These are phyloP conservation scores for Drosophila planitibia DNA, from an alignment of 2,888 invertebrate genomes.

Conservation along the genomic window DNA sequence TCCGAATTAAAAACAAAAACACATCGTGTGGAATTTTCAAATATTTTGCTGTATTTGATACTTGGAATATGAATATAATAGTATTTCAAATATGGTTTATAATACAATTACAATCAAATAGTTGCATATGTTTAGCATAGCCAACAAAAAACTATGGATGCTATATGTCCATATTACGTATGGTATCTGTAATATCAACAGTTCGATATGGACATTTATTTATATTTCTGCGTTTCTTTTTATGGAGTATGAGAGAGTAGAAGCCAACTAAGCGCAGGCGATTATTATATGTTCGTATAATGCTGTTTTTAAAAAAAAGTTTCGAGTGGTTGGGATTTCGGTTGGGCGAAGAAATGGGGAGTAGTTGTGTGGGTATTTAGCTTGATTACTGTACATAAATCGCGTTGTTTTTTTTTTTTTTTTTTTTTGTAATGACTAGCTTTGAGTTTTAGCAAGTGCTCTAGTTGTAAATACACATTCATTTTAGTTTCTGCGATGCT, in stretches of 20 bases:
- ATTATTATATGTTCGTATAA: conserved; percentile 29
- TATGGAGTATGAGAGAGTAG: conserved; percentile 22
- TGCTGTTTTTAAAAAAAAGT: conserved; percentile 12
- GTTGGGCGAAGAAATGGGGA: conserved; percentile 1
- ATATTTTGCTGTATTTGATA: conserved; percentile 73
- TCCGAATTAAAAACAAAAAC: background rate
- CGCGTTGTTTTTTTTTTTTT: conserved; percentile 13
- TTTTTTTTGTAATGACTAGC: conserved; percentile 57
- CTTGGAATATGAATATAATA: conserved; percentile 75
- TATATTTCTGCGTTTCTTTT: conserved; percentile 16
- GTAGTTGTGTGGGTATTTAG: conserved; percentile 26
- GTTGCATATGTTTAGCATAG: conserved; percentile 53
- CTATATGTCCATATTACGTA: conserved; percentile 38
- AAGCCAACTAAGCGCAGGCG: conserved; percentile 56
- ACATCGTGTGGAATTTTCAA: conserved; percentile 34
- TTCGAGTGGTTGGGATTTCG: background rate
- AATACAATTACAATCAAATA: conserved; percentile 73
- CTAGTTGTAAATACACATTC: conserved; percentile 37
- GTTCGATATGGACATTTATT: conserved; percentile 58
- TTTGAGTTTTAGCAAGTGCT: conserved; percentile 64
- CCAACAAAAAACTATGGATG: conserved; percentile 38
- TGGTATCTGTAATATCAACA: conserved; percentile 41
- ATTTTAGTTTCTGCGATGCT: conserved; percentile 36
- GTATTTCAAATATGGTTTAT: conserved; percentile 68
- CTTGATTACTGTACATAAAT: conserved; percentile 68